These are phyloP conservation scores for Copidosoma floridanum DNA, from an alignment of 1,140 invertebrate genomes.

Conservation along the genomic window DNA sequence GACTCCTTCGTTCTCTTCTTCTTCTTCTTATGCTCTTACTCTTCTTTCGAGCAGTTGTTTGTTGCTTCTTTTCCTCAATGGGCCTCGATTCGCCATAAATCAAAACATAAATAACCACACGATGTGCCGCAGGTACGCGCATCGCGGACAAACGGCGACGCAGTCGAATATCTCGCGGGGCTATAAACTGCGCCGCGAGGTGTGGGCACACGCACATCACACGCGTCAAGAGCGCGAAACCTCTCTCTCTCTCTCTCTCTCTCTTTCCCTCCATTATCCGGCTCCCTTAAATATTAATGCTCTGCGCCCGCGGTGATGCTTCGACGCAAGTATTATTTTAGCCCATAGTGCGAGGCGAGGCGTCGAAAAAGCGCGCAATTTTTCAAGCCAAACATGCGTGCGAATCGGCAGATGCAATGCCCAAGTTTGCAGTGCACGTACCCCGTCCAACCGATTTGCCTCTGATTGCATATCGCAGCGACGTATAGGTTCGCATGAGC, in stretches of 20 bases:
- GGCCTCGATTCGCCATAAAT: conserved; percentile 56
- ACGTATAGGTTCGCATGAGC: too few species aligned
- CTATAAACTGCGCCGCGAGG: conserved; percentile 25
- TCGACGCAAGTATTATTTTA: too few species aligned
- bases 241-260: conserved; percentile 3
- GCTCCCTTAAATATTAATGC: conserved; percentile 44
- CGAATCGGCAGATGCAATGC: conserved; percentile 22
- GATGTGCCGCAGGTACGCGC: too few species aligned
- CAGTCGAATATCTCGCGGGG: conserved; percentile 46
- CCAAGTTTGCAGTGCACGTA: too few species aligned
- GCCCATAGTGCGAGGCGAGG: background rate
- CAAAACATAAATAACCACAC: conserved; percentile 55
- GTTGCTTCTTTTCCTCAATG: conserved; percentile 12
- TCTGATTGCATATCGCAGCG: conserved; percentile 19
- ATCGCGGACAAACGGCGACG: conserved; percentile 40
- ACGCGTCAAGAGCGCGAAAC: background rate
- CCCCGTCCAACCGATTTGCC: too few species aligned
- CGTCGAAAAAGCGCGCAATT: background rate
- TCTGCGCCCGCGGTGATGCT: conserved; percentile 33
- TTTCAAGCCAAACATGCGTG: too few species aligned
- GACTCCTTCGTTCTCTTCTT: conserved; percentile 25
- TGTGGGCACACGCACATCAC: background rate
- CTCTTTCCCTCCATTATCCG: background rate
- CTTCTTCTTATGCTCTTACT: background rate
- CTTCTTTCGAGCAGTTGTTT: background rate